phyloP scores from a whole-genome alignment of 2,113 vertebrate species.

The Equus quagga region DNA sequence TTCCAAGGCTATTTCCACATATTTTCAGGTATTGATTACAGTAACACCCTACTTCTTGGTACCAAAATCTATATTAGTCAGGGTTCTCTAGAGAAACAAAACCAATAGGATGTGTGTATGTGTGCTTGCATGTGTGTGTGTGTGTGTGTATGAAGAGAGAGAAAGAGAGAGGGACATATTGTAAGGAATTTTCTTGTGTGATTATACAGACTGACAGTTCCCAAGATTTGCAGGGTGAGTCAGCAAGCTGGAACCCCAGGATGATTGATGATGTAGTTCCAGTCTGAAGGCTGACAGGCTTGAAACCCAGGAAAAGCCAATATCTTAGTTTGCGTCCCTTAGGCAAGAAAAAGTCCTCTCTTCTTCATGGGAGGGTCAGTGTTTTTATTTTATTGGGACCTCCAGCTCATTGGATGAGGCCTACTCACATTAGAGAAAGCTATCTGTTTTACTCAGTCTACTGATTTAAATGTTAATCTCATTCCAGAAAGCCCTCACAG shows the following conservation, averaged over 20 bases:
- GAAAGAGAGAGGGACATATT: not conserved
- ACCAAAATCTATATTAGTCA: not conserved
- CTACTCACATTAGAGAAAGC: not conserved
- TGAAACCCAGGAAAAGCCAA: not conserved
- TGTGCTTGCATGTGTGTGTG: not conserved
- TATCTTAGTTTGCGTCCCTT: not conserved
- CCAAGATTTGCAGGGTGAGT: not conserved
- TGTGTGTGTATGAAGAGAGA: not conserved
- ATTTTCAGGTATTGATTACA: not conserved
- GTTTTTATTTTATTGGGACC: not conserved
- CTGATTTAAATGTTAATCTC: not conserved
- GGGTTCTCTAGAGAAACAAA: not conserved
- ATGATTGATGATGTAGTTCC: not conserved
- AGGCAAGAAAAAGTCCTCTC: not conserved
- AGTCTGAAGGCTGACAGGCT: not conserved
- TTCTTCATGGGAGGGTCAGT: not conserved
- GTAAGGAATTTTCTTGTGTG: not conserved
- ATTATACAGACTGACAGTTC: not conserved
- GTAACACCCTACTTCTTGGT: not conserved
- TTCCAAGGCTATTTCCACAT: not conserved
- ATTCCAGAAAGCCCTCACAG: not conserved
- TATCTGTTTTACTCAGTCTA: not conserved
- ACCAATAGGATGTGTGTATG: not conserved
- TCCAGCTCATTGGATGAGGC: not conserved
- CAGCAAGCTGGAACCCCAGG: not conserved